Evolutionary conservation across 2,888 invertebrate species (phyloP).

Genomic region (Timema podura): DNA sequence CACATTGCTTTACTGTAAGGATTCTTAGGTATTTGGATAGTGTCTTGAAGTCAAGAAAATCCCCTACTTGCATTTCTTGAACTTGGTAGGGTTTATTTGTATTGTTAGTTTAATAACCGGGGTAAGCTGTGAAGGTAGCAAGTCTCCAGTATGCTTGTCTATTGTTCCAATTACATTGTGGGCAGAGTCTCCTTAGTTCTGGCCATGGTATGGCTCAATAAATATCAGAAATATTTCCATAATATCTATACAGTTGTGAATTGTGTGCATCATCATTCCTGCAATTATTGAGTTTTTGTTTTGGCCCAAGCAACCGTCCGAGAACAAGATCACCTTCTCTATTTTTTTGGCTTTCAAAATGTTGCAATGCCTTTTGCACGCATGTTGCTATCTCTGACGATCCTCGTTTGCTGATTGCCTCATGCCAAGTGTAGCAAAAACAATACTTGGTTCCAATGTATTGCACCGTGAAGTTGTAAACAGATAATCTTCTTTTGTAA

Average conservation of each 20-base stretch:
- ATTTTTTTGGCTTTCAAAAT: too few relatives aligned
- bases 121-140: neutral
- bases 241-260: neutral
- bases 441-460: constrained; percentile 2
- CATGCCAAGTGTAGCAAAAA: constrained; percentile 3
- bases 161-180: neutral
- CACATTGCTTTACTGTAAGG: neutral
- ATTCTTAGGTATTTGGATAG: neutral
- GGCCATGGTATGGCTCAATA: neutral
- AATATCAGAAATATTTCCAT: neutral
- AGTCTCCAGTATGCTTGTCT: neutral
- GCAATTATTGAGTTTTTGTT: neutral
- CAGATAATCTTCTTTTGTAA: neutral
- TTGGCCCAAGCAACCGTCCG: neutral
- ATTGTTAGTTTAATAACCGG: neutral
- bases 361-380: too few relatives aligned
- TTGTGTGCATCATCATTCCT: neutral
- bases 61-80: neutral
- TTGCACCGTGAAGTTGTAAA: constrained; percentile 4
- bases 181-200: neutral
- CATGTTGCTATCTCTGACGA: neutral
- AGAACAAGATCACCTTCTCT: too few relatives aligned
- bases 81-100: neutral
- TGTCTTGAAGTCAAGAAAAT: neutral
- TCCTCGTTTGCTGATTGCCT: constrained; percentile 5